A percentile compares a stretch with the other conserved stretches of the same genome.
phyloP scores from a whole-genome alignment of 1,140 invertebrate genomes.

The Philopotamus ludificatus region DNA sequence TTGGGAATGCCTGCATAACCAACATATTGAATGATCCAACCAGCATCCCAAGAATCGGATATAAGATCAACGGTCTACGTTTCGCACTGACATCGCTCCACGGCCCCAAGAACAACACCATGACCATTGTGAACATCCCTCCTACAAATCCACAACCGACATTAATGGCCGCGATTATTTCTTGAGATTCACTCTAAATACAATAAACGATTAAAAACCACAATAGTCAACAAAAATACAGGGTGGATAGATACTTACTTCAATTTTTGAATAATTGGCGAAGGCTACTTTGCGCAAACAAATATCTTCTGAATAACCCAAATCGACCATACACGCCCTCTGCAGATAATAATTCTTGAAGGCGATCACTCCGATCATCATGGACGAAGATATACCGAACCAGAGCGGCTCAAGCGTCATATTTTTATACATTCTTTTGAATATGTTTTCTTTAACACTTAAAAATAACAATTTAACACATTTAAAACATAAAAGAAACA shows the following conservation, averaged over 20 bases:
- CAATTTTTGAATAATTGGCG: conserved; percentile 21
- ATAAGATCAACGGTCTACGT: conserved; percentile 51
- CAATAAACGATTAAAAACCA: not conserved
- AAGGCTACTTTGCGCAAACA: conserved; percentile 12
- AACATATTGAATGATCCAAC: conserved; percentile 48
- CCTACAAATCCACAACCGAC: conserved; percentile 52
- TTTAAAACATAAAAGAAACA: no score
- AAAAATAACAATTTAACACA: no score
- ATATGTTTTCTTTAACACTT: no score
- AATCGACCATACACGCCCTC: conserved; percentile 35
- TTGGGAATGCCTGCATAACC: conserved; percentile 48
- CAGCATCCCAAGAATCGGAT: conserved; percentile 51
- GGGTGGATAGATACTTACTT: conserved; percentile 25
- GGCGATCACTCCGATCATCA: conserved; percentile 18
- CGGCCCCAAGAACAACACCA: conserved; percentile 52
- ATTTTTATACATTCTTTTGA: no score
- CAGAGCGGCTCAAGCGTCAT: conserved; percentile 37
- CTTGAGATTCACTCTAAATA: conserved; percentile 50
- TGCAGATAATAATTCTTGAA: conserved; percentile 34
- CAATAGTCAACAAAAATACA: not conserved
- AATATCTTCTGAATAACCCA: conserved; percentile 34
- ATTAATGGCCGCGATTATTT: conserved; percentile 48
- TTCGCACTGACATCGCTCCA: conserved; percentile 55
- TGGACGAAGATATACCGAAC: conserved; percentile 20
- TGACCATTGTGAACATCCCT: conserved; percentile 47